A percentile compares a stretch with the other conserved stretches of the same genome.
phyloP scores from a whole-genome alignment of 1,140 invertebrate species.

The Neodiprion fabricii region DNA sequence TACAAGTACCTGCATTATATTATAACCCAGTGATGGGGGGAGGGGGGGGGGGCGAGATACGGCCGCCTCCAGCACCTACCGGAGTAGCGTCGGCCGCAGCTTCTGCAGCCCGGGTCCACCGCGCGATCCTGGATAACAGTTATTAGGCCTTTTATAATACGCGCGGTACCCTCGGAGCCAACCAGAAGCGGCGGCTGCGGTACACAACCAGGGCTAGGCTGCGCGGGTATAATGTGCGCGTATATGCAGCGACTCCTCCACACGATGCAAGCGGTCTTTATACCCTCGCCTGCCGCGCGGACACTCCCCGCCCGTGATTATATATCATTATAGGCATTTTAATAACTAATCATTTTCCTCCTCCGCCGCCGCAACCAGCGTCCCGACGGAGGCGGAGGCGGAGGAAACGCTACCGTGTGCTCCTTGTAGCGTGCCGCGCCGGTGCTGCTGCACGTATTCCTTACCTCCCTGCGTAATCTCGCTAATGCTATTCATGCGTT shows the following conservation, averaged over 20 bases:
- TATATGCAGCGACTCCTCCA: neutral
- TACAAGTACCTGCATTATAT: neutral
- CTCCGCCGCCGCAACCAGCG: neutral
- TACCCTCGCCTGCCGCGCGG: neutral
- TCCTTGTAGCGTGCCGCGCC: neutral
- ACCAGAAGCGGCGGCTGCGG: neutral
- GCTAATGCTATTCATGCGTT: neutral
- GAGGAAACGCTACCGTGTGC: neutral
- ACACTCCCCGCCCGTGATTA: neutral
- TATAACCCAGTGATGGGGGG: neutral
- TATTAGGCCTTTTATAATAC: constrained; percentile 8
- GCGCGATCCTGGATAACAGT: neutral
- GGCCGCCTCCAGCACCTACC: neutral
- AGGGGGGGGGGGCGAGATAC: neutral
- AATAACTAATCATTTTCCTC: constrained; percentile 8
- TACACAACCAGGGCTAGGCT: neutral
- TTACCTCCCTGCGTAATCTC: neutral
- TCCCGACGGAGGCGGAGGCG: neutral
- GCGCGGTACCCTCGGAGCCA: neutral
- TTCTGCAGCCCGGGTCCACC: neutral
- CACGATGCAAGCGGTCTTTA: constrained; percentile 5
- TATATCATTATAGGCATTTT: constrained; percentile 3
- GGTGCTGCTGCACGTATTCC: neutral
- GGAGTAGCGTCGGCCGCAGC: neutral
- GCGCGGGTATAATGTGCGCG: neutral